These are phyloP conservation scores for Palaemon carinicauda DNA, from an alignment of 1,140 invertebrate species.

Conservation along the genomic window DNA sequence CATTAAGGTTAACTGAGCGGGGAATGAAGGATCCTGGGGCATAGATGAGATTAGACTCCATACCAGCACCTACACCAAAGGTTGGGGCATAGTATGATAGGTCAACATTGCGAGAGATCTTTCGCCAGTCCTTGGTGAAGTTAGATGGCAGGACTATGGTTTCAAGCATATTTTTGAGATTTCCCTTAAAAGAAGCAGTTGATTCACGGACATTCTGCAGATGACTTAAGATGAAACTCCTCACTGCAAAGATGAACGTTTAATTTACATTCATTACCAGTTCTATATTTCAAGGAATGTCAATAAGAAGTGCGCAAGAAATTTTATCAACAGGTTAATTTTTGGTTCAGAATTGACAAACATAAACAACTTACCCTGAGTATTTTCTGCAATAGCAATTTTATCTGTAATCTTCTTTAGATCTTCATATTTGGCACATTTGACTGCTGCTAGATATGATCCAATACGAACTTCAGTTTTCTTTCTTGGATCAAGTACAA, in stretches of 20 bases:
- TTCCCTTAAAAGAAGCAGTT: constrained; percentile 5
- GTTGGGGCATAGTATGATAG: constrained; percentile 17
- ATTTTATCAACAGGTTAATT: background rate
- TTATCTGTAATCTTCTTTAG: background rate
- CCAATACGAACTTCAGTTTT: background rate
- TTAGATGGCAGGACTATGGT: constrained; percentile 17
- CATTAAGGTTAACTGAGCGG: constrained; percentile 31
- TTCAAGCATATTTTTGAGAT: background rate
- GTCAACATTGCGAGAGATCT: constrained; percentile 31
- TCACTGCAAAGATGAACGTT: constrained; percentile 19
- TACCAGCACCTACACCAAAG: constrained; percentile 15
- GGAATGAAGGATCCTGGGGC: constrained; percentile 31
- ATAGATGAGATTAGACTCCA: constrained; percentile 40
- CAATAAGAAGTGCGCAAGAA: background rate
- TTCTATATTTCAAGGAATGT: background rate
- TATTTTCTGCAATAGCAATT: background rate
- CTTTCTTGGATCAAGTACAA: background rate
- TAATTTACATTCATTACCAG: background rate
- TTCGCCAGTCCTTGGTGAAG: constrained; percentile 25
- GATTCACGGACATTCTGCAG: constrained; percentile 9
- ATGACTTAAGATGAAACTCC: constrained; percentile 45
- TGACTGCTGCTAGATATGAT: background rate
- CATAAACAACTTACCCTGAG: too few species aligned
- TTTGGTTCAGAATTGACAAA: too few species aligned
- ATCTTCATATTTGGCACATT: background rate